These are phyloP conservation scores for Chrysaora quinquecirrha DNA, from an alignment of 30 jellyfish, hydroid and myxozoan species.

Conservation along the genomic window DNA sequence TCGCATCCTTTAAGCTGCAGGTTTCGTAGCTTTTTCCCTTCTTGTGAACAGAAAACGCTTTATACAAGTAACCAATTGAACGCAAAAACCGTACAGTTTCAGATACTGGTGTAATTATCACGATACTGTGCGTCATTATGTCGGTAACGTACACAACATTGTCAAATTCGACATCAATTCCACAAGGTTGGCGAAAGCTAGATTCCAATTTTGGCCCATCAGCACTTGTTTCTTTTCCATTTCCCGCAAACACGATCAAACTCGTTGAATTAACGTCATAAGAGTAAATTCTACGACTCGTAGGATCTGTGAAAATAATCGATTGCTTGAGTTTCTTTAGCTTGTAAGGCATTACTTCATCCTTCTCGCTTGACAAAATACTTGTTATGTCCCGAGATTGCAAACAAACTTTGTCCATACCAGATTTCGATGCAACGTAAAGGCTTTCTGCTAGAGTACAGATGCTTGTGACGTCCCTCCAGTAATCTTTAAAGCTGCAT, in stretches of 20 bases:
- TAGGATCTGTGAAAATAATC: background rate
- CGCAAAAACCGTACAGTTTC: no score
- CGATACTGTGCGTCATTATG: no score
- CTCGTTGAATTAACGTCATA: background rate
- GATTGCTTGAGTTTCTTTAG: background rate
- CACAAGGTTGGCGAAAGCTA: conserved; percentile 1
- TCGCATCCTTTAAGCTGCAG: no score
- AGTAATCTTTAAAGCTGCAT: background rate
- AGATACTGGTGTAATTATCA: no score
- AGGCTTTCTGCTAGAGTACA: background rate
- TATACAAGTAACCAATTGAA: no score
- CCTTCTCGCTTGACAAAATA: background rate
- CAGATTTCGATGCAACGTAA: background rate
- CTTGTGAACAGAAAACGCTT: no score
- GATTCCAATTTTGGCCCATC: conserved; percentile 1
- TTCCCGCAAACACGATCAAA: background rate
- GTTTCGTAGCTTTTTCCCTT: no score
- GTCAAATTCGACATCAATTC: background rate
- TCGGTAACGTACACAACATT: background rate
- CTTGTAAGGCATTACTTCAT: background rate
- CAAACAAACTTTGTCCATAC: background rate
- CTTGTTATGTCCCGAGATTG: background rate
- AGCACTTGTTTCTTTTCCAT: background rate
- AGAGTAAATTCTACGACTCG: background rate
- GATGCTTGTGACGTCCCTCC: background rate